A percentile compares a stretch with the other conserved stretches of the same genome.
Evolutionary conservation across 2,888 invertebrate genomes (phyloP).

Genomic region (Drosophila emarginata): DNA sequence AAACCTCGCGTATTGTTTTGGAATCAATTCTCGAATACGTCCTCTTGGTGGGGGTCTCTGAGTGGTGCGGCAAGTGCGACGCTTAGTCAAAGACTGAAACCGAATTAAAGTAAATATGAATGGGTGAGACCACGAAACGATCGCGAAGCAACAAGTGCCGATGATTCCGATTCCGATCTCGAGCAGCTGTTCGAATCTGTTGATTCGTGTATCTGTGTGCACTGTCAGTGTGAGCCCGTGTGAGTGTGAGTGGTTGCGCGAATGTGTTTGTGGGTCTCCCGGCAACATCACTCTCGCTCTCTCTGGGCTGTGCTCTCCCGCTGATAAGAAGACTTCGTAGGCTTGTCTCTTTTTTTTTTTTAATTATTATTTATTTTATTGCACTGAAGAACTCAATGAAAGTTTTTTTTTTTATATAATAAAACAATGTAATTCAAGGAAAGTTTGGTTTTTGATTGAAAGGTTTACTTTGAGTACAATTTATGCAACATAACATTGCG

Average conservation of each 20-base stretch:
- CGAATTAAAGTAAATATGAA: constrained; percentile 52
- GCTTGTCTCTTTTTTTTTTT: constrained; percentile 29
- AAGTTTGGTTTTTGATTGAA: constrained; percentile 55
- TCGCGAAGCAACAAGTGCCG: constrained; percentile 44
- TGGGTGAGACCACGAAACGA: constrained; percentile 46
- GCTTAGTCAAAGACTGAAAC: constrained; percentile 76
- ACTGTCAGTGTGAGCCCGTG: constrained; percentile 74
- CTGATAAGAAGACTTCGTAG: constrained; percentile 63
- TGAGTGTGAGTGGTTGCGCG: constrained; percentile 27
- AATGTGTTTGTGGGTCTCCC: constrained; percentile 41
- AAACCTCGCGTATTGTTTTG: constrained; percentile 14
- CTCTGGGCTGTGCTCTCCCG: constrained; percentile 55
- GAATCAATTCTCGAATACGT: constrained; percentile 10
- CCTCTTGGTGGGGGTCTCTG: constrained; percentile 34
- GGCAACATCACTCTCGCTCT: constrained; percentile 41
- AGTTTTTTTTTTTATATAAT: constrained; percentile 48
- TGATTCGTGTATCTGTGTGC: constrained; percentile 18
- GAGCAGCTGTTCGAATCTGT: constrained; percentile 6
- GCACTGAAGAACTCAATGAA: constrained; percentile 72
- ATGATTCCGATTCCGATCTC: constrained; percentile 51
- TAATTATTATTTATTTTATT: constrained; percentile 39
- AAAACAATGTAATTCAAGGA: constrained; percentile 64
- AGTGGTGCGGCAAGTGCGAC: constrained; percentile 41
- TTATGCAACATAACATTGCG: constrained; percentile 44
- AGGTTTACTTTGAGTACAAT: constrained; percentile 55